Evolutionary conservation across 2,113 vertebrate genomes (phyloP), one percentile per base, ranked within the genome.

Genomic region (Bothrops jararaca): DNA sequence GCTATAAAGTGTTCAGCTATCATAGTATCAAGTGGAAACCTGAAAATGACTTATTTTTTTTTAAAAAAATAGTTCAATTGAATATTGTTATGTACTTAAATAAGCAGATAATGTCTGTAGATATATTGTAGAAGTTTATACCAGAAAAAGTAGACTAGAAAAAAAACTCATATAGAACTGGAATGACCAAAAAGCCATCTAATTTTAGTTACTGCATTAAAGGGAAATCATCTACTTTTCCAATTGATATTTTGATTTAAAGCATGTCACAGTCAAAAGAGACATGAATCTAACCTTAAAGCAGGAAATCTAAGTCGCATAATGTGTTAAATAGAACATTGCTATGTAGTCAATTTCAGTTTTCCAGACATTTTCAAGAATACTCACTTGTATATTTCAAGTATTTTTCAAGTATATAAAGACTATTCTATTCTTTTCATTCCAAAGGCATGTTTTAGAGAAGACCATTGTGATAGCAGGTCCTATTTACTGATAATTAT

Each of bases 21-120:
- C 96, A 93, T 93, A 95, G 94, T 86, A 0, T 96, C 95, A 96
- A 94, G 94, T 96, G 93, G 92, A 97, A 95, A 97, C 96, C 94
- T 92, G 34, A 45, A 56, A 95, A 90, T 90, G 95, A 94, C 95
- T 96, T 94, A 91, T 88, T 96, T 91, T 94, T 95, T 94, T 95
- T 96, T 95, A 58, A 26, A 69, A 74, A 95, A 91, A 96, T 96
- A 94, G 90, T 92, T 92, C 96, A 96, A 96, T 94, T 96, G 92
- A 96, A 96, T 97, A 95, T 93, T 93, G 94, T 96, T 95, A 94
- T 97, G 95, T 96, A 97, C 93, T 96, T 97, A 94, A 97, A 95
- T 96, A 97, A 97, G 96, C 91, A n/a, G 95, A 94, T 97, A 97
- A 97, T 53, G 91, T 97, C 86, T n/a, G 52, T 90, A 93, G 52